A percentile compares a stretch with the other conserved stretches of the same genome.
Conservation (phyloP, 1,140 invertebrate genomes). For the Zophobas morio region DNA sequence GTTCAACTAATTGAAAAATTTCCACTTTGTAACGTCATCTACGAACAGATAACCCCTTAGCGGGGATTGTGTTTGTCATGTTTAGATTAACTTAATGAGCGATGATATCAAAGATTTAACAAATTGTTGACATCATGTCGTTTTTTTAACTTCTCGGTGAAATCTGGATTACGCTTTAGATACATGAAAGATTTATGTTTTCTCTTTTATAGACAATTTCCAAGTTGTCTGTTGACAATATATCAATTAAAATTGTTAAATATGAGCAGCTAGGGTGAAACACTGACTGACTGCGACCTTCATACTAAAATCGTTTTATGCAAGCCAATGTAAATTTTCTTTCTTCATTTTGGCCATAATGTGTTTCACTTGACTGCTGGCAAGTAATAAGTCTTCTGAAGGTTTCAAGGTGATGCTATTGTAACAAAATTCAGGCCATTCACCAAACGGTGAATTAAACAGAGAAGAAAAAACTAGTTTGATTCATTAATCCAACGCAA, state of each 20-base stretch:
- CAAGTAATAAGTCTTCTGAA: neutral
- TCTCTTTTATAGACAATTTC: too few relatives aligned
- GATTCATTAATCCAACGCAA: too few relatives aligned
- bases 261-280: too few relatives aligned
- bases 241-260: too few relatives aligned
- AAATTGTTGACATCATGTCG: neutral
- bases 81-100: slow-evolving; percentile 5
- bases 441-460: too few relatives aligned
- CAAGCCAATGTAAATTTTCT: slow-evolving; percentile 19
- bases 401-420: neutral
- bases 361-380: slow-evolving; percentile 3
- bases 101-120: neutral
- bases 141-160: slow-evolving; percentile 1
- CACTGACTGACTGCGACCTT: neutral
- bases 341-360: slow-evolving; percentile 6
- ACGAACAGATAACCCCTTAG: slow-evolving; percentile 17
- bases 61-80: slow-evolving; percentile 14
- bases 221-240: too few relatives aligned
- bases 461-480: too few relatives aligned
- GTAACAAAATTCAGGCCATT: neutral
- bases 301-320: slow-evolving; percentile 6
- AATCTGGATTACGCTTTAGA: neutral
- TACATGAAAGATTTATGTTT: too few relatives aligned
- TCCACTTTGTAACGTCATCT: slow-evolving; percentile 17
- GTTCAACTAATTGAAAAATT: slow-evolving; percentile 35